Evolutionary conservation across 2,113 vertebrate genomes (phyloP).

Genomic region (Candoia aspera): DNA sequence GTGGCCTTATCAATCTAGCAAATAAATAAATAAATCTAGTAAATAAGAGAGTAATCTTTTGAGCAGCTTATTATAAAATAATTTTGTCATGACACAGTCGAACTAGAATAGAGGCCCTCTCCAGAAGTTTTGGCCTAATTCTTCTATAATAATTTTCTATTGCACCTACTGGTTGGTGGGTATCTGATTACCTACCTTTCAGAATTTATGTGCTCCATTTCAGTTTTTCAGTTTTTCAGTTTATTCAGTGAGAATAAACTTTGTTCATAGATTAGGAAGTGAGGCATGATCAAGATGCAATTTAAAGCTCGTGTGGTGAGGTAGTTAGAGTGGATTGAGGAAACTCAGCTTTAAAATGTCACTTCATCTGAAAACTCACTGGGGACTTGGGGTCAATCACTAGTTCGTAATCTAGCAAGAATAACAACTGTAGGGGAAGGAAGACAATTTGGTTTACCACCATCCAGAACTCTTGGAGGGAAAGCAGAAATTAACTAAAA

Average conservation of each 20-base stretch:
- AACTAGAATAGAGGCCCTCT: neutral
- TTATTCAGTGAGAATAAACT: too few species aligned
- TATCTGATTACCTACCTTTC: neutral
- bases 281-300: neutral
- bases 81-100: neutral
- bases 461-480: neutral
- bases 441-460: neutral
- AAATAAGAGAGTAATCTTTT: neutral
- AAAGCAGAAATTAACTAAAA: neutral
- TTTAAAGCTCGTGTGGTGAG: neutral
- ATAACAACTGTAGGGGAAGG: neutral
- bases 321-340: neutral
- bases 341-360: neutral
- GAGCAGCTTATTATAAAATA: neutral
- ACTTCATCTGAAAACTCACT: neutral
- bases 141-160: neutral
- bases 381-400: neutral
- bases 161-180: neutral
- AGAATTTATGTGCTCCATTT: neutral
- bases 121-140: neutral
- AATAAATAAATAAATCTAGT: neutral
- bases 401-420: neutral
- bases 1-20: neutral
- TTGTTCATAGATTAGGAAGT: neutral
- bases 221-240: neutral